Conservation (phyloP, 2,888 invertebrate species). For the Loripinus fragilis region DNA sequence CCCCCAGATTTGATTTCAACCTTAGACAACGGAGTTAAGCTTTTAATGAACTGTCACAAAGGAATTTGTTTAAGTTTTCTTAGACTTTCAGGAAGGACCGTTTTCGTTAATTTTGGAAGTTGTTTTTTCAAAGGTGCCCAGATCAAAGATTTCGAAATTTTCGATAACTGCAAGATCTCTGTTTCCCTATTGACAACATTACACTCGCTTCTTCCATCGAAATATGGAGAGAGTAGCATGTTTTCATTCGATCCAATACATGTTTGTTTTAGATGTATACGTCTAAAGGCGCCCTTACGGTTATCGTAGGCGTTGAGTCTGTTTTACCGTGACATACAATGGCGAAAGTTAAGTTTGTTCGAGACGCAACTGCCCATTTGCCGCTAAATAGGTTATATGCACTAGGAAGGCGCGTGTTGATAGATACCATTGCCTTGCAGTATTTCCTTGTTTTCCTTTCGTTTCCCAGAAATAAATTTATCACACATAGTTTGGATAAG, state of each 20-base stretch:
- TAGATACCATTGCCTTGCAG: not conserved
- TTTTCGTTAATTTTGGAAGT: no score
- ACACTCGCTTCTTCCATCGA: no score
- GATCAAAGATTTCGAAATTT: no score
- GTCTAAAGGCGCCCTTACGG: not conserved
- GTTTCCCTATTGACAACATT: no score
- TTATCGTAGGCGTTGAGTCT: not conserved
- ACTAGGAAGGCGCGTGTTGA: not conserved
- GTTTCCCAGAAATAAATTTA: not conserved
- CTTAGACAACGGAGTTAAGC: no score
- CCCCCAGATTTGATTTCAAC: no score
- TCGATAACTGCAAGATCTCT: no score
- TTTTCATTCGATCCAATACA: not conserved
- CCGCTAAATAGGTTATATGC: not conserved
- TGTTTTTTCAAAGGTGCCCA: no score
- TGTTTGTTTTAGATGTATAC: not conserved
- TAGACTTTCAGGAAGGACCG: no score
- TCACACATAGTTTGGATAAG: not conserved
- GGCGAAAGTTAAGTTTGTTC: not conserved
- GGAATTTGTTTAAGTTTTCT: no score
- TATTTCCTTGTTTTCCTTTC: not conserved
- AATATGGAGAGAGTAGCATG: not conserved
- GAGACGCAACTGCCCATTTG: not conserved
- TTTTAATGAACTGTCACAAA: no score
- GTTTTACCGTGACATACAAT: not conserved